phyloP scores from a whole-genome alignment of 1,140 invertebrate genomes.

The Octopus bimaculoides region DNA sequence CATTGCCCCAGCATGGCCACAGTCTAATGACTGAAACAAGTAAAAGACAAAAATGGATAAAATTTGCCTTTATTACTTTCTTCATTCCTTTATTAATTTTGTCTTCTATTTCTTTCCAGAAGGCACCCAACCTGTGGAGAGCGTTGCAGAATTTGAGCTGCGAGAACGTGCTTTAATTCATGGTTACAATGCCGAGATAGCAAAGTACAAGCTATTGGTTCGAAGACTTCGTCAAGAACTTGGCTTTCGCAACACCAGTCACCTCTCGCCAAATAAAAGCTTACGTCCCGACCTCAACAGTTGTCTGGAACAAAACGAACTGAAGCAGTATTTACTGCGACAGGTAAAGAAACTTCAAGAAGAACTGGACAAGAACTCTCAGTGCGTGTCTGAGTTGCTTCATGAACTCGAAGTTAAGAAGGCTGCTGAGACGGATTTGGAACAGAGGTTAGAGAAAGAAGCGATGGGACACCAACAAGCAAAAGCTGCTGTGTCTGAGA shows the following conservation, averaged over 20 bases:
- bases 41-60: no score
- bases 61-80: no score
- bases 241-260: background rate
- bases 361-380: constrained; percentile 28
- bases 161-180: constrained; percentile 41
- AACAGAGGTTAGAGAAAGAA: constrained; percentile 18
- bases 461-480: constrained; percentile 11
- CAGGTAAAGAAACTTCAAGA: constrained; percentile 31
- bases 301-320: constrained; percentile 17
- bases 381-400: constrained; percentile 26
- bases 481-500: constrained; percentile 15
- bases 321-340: constrained; percentile 24
- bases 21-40: no score
- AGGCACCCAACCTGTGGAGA: background rate
- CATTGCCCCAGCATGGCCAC: no score
- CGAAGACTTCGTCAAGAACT: background rate
- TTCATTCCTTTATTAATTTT: background rate
- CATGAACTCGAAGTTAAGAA: constrained; percentile 26
- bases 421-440: constrained; percentile 18
- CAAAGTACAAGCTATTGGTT: constrained; percentile 34
- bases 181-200: constrained; percentile 48
- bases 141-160: constrained; percentile 30
- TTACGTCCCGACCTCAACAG: background rate
- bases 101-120: background rate
- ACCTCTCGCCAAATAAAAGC: constrained; percentile 12